Evolutionary conservation across 2,888 invertebrate genomes (phyloP), one percentile per base, ranked within the genome.

Genomic region (Morinoia aosen): DNA sequence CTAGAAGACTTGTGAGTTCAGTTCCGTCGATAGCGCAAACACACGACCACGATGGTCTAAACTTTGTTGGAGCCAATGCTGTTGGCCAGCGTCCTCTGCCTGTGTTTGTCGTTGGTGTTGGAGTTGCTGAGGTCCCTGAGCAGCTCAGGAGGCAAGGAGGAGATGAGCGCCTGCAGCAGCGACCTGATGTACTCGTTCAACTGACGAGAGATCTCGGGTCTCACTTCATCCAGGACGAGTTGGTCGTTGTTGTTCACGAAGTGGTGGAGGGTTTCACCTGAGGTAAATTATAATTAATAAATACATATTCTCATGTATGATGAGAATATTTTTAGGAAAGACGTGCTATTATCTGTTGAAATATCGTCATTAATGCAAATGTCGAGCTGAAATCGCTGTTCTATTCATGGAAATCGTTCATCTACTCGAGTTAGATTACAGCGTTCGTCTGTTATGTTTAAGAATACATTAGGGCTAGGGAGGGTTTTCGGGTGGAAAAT

Each of bases 171-270:
- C 93, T 93, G 93, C 93, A 93, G 58, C 58, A 93, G 33, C 12
- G 8, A 57, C 58, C 8, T 93, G 25, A 93, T 48, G 93, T 25
- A 93, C 8, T 64, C 64, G 64, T 39, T 95, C 16, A 96, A 61
- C 57, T 95, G 88, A 8, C 91, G 48, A 3, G 96, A 90, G 33
- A 96, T 88, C 25, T 95, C 95, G 5, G 96, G 96, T 61, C 95
- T 95, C 10, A 96, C n/a, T 39, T 96, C 96, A 33, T 61, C 88
- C 0, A 96, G 96, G 58, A 96, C 95, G 88, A 96, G 93, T 64
- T 95, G 94, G n/a, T 95, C 95, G 95, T 96, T 96, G 64, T 95
- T 93, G 95, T 96, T 96, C 56, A 96, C 39, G 96, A 96, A 96
- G 95, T 95, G 96, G 95, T 96, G 96, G 48, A 95, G 93, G 11